A percentile compares a stretch with the other conserved stretches of the same genome.
Conservation (phyloP, 2,888 invertebrate genomes). For the Archaeoteleia sp. region DNA sequence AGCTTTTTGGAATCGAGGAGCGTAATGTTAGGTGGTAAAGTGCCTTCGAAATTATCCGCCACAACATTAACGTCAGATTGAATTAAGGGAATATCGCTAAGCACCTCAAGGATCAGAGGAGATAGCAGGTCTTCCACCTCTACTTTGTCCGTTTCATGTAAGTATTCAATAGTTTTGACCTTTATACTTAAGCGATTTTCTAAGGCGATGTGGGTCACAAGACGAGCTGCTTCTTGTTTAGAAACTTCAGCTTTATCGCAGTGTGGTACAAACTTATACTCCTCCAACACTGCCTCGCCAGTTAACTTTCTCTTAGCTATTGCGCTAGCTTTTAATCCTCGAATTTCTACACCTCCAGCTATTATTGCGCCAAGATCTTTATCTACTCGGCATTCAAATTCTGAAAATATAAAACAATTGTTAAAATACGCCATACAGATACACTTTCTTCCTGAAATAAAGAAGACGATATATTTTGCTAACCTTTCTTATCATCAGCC, state of each 20-base stretch:
- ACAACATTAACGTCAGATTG: constrained; percentile 81
- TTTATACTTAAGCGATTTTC: constrained; percentile 75
- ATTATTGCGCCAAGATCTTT: constrained; percentile 72
- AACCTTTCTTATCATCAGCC: constrained; percentile 58
- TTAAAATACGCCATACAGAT: not conserved
- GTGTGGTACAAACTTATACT: constrained; percentile 76
- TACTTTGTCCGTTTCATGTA: constrained; percentile 60
- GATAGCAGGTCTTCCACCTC: constrained; percentile 74
- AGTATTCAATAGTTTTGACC: constrained; percentile 69
- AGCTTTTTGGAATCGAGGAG: constrained; percentile 79
- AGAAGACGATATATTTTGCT: too few species aligned
- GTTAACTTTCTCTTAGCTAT: constrained; percentile 76
- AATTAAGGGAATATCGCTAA: constrained; percentile 82
- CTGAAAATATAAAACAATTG: constrained; percentile 59
- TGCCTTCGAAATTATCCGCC: constrained; percentile 70
- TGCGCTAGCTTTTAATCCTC: constrained; percentile 78
- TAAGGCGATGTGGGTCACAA: constrained; percentile 75
- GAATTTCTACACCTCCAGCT: constrained; percentile 79
- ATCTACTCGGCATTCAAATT: constrained; percentile 71
- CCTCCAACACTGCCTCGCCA: constrained; percentile 77
- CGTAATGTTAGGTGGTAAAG: constrained; percentile 76
- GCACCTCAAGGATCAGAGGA: constrained; percentile 77
- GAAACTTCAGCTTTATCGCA: constrained; percentile 62
- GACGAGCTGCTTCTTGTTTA: constrained; percentile 63
- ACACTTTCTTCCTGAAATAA: too few species aligned